Evolutionary conservation across 2,113 vertebrate genomes (phyloP), one percentile per base, ranked within the genome.

Genomic region (Blennius ocellaris): DNA sequence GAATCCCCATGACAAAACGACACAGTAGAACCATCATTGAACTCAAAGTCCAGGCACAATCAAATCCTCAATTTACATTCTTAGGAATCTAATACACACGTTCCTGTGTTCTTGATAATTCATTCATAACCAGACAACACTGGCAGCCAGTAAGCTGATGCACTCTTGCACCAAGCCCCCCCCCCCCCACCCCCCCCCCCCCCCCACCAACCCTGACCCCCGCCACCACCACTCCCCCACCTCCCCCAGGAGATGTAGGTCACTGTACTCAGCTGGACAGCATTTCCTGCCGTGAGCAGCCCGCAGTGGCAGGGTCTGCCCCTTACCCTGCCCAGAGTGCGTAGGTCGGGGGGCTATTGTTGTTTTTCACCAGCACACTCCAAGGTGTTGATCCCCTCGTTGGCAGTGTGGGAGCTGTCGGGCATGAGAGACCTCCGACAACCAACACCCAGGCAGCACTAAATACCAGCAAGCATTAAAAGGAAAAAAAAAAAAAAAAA

Each of bases 241-340:
- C 52, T 66, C 48, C 47, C 11, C 49, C 12, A 0, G 76, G 59
- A 75, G 78, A 90, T 92, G 62, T 89, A 86, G 90, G 87, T 90
- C 87, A 84, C 54, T 80, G 78, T 81, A 50, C 79, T 85, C 82
- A 55, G 76, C 75, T 83, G 80, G 78, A 49, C 71, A 56, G 52
- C n/a, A 39, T 64, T 72, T 86, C 82, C 74, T 74, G 78, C 65
- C 67, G 60, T 5, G 52, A 68, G 53, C 38, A 52, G 49, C 60
- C 57, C n/a, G 80, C 69, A 73, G 71, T 63, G 65, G 80, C 69
- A 16, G n/a, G n/a, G 41, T 14, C 41, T 75, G 44, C 49, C 69
- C 79, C 21, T 72, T 47, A 1, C 0, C 38, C 55, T 15, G 65
- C 39, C 41, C 50, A 1, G 41, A 30, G 21, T 30, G 21, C 21